These are phyloP conservation scores for Cerastis rubricosa DNA, from an alignment of 2,888 invertebrate species.

Conservation along the genomic window DNA sequence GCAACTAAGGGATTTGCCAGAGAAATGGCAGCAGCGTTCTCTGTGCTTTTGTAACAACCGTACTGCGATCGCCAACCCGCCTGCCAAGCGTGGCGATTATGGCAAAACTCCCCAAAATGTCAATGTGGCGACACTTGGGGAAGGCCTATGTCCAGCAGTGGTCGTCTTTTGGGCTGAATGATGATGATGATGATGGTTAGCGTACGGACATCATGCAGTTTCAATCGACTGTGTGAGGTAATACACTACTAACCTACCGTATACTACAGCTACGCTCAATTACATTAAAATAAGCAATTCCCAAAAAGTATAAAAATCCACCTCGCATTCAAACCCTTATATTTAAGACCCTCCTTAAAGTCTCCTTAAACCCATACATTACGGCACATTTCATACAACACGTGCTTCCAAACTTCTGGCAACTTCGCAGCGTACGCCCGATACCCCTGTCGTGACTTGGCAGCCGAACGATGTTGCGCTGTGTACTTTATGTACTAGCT, in stretches of 20 bases:
- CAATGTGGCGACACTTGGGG: too few species aligned
- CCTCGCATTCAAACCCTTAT: constrained; percentile 7
- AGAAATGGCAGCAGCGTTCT: too few species aligned
- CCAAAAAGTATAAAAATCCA: neutral
- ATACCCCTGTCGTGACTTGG: constrained; percentile 59
- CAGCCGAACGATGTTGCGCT: constrained; percentile 50
- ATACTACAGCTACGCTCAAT: neutral
- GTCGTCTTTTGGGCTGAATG: too few species aligned
- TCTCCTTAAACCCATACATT: constrained; percentile 38
- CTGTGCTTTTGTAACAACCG: too few species aligned
- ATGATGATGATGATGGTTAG: too few species aligned
- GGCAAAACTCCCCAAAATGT: too few species aligned
- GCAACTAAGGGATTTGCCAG: too few species aligned
- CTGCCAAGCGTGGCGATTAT: too few species aligned
- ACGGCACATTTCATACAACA: constrained; percentile 36
- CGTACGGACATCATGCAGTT: too few species aligned
- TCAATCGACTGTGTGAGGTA: too few species aligned
- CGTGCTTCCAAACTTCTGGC: constrained; percentile 30
- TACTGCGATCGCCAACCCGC: too few species aligned
- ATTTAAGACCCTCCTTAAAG: constrained; percentile 43
- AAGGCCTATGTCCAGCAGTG: too few species aligned
- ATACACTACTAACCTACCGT: neutral
- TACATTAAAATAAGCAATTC: neutral
- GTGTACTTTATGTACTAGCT: constrained; percentile 28
- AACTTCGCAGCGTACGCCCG: constrained; percentile 46